phyloP scores from a whole-genome alignment of 2,797 vertebrate genomes.

The Notamacropus eugenii region DNA sequence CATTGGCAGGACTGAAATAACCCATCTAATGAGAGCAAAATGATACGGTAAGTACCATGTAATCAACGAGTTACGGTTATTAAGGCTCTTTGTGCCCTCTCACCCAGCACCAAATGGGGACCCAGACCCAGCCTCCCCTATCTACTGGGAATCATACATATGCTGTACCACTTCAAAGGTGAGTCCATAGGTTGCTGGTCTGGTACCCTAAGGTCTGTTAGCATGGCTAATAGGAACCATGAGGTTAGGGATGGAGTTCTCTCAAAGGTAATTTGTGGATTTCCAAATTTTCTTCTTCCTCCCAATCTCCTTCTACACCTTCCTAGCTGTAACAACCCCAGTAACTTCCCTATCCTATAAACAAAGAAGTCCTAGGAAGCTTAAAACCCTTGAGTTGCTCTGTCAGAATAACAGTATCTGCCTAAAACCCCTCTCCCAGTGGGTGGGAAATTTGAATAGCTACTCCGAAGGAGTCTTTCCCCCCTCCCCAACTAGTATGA shows the following conservation, averaged over 20 bases:
- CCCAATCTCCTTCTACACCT: background rate
- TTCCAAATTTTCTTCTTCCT: background rate
- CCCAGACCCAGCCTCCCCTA: conserved; percentile 4
- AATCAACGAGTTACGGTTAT: conserved; percentile 77
- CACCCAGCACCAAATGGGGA: conserved; percentile 53
- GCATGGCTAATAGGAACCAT: background rate
- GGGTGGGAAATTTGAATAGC: background rate
- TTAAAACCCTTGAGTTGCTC: background rate
- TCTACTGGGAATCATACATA: background rate
- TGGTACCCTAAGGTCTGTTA: background rate
- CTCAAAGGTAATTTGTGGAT: background rate
- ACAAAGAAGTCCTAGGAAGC: background rate
- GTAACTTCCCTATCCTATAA: background rate
- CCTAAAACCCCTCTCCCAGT: background rate
- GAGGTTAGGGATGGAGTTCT: background rate
- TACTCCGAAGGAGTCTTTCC: background rate
- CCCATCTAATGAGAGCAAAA: conserved; percentile 77
- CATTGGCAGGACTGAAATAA: conserved; percentile 75
- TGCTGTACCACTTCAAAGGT: background rate
- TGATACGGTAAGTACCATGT: conserved; percentile 68
- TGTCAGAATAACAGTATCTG: background rate
- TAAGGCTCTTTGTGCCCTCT: conserved; percentile 70
- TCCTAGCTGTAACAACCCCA: background rate
- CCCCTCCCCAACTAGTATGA: background rate
- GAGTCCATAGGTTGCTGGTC: background rate